Percentiles rank a stretch among this genome's conserved stretches.
phyloP scores from a whole-genome alignment of 2,888 invertebrate species.

The Drosophila nr. perissopoda region DNA sequence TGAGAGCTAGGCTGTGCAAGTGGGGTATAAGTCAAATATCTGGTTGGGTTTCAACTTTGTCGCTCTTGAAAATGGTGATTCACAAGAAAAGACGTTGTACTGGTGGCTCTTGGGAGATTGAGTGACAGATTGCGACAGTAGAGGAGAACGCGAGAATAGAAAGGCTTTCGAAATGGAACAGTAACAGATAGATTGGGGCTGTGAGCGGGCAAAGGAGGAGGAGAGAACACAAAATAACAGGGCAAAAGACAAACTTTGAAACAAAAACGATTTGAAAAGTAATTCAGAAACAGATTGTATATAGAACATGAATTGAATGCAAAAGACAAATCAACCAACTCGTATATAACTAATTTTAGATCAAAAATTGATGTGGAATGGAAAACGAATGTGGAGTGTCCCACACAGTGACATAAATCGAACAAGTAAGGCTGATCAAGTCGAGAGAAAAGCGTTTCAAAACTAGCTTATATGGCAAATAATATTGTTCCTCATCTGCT shows the following conservation, averaged over 20 bases:
- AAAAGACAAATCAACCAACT: slow-evolving; percentile 15
- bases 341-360: slow-evolving; percentile 2
- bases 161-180: not conserved
- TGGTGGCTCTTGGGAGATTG: slow-evolving; percentile 68
- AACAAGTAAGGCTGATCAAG: not conserved
- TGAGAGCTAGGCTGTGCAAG: slow-evolving; percentile 14
- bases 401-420: not conserved
- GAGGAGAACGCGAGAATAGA: slow-evolving; percentile 3
- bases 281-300: slow-evolving; percentile 69
- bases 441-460: not conserved
- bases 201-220: not conserved
- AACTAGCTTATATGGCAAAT: not conserved
- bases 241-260: slow-evolving; percentile 62
- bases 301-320: slow-evolving; percentile 68
- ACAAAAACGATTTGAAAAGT: slow-evolving; percentile 77
- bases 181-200: not conserved
- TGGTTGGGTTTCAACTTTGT: slow-evolving; percentile 72
- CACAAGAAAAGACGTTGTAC: slow-evolving; percentile 66
- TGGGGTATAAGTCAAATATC: slow-evolving; percentile 48
- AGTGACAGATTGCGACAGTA: slow-evolving; percentile 70
- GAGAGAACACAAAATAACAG: slow-evolving; percentile 17
- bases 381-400: not conserved
- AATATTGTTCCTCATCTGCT: not conserved
- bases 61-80: slow-evolving; percentile 66
- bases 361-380: not conserved